Evolutionary conservation across 2,797 vertebrate genomes (phyloP).

Genomic region (Propithecus perrieri): DNA sequence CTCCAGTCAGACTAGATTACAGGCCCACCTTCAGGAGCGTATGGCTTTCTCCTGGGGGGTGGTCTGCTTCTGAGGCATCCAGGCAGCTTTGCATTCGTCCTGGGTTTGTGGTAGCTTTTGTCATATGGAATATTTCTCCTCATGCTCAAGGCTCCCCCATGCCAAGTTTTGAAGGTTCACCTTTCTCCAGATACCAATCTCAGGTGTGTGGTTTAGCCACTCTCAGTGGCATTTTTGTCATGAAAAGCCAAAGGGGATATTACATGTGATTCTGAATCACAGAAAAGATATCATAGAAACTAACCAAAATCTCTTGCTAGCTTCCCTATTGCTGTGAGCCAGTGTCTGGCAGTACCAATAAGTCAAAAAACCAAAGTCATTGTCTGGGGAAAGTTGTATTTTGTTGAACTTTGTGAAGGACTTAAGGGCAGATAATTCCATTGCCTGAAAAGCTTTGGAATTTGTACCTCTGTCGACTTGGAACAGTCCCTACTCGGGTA

Average conservation of each 20-base stretch:
- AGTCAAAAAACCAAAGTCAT: not conserved
- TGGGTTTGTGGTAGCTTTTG: not conserved
- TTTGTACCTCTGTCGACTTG: not conserved
- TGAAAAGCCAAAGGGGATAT: not conserved
- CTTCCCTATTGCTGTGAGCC: no score
- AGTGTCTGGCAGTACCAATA: no score
- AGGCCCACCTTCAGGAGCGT: not conserved
- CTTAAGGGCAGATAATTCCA: not conserved
- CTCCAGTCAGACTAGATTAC: not conserved
- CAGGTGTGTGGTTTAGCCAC: not conserved
- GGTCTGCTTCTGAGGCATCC: not conserved
- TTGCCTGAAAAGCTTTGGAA: not conserved
- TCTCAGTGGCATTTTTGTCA: not conserved
- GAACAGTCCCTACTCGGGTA: not conserved
- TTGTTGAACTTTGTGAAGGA: not conserved
- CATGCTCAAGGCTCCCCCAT: no score
- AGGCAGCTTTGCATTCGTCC: not conserved
- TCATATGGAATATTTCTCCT: no score
- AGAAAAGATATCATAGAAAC: no score
- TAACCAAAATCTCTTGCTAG: no score
- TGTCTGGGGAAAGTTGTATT: not conserved
- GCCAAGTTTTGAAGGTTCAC: not conserved
- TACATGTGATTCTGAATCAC: no score
- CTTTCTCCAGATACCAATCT: not conserved
- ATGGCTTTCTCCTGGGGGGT: not conserved